Conservation (phyloP, 30 jellyfish, hydroid and myxozoan species). For the Cassiopea xamachana region DNA sequence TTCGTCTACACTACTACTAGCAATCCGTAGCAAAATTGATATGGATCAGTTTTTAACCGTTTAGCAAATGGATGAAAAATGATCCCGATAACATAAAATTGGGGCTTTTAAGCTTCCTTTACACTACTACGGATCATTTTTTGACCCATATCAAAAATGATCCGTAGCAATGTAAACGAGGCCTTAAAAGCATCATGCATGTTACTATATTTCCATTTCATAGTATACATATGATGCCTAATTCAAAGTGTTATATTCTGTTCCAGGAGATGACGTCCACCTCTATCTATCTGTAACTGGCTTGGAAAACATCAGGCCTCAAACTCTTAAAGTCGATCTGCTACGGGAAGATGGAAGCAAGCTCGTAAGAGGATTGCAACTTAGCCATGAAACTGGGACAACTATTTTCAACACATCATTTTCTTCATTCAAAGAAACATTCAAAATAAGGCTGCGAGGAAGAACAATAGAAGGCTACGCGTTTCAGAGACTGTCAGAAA, state of each 20-base stretch:
- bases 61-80: no score
- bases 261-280: constrained; percentile 64
- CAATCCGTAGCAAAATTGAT: no score
- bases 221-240: background rate
- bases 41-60: no score
- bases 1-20: no score
- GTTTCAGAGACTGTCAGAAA: constrained; percentile 73
- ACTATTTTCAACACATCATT: constrained; percentile 66
- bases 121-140: no score
- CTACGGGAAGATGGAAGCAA: constrained; percentile 75
- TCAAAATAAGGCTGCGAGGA: constrained; percentile 74
- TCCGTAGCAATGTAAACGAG: no score
- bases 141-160: no score
- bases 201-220: background rate
- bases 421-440: constrained; percentile 52
- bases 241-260: background rate
- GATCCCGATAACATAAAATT: no score
- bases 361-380: constrained; percentile 33
- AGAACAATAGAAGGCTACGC: constrained; percentile 59
- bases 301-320: constrained; percentile 43
- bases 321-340: constrained; percentile 48
- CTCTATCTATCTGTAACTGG: constrained; percentile 72
- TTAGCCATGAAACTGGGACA: constrained; percentile 43
- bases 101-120: no score
- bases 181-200: no score